Evolutionary conservation across 2,888 invertebrate species (phyloP).

Genomic region (Ichneumon xanthorius): DNA sequence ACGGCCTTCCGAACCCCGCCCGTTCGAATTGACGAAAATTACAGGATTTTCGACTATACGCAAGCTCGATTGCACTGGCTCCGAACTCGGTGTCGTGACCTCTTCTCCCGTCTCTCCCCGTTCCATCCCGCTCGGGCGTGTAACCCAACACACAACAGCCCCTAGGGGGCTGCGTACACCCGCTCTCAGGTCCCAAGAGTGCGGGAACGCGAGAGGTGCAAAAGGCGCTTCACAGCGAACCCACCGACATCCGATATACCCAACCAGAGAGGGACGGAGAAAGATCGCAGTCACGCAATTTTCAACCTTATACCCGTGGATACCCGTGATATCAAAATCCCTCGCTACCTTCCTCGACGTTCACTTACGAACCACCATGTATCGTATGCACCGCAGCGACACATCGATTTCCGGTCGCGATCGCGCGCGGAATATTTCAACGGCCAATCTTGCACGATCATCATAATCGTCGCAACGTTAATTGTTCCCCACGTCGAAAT

Average conservation of each 20-base stretch:
- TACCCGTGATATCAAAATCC: slow-evolving; percentile 21
- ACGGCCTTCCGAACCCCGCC: neutral
- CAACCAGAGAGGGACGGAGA: slow-evolving; percentile 10
- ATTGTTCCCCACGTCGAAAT: neutral
- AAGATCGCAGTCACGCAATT: slow-evolving; percentile 58
- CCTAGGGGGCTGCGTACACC: slow-evolving; percentile 29
- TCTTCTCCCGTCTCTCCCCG: slow-evolving; percentile 4
- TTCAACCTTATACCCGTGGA: slow-evolving; percentile 66
- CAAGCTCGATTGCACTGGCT: slow-evolving; percentile 51
- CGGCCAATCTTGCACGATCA: neutral
- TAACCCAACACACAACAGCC: slow-evolving; percentile 58
- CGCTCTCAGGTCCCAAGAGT: slow-evolving; percentile 12
- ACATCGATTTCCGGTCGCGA: slow-evolving; percentile 32
- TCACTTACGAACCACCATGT: slow-evolving; percentile 8
- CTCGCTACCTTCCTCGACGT: slow-evolving; percentile 14
- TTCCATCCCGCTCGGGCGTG: slow-evolving; percentile 23
- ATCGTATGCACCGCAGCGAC: slow-evolving; percentile 19
- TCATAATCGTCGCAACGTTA: neutral
- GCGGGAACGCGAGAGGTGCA: slow-evolving; percentile 37
- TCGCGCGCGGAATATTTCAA: neutral
- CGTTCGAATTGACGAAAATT: neutral
- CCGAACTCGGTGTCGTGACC: slow-evolving; percentile 52
- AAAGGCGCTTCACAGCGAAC: slow-evolving; percentile 47
- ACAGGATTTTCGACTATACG: neutral
- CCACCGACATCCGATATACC: slow-evolving; percentile 66